Conservation (phyloP, 2,888 invertebrate genomes). For the Leucania comma region DNA sequence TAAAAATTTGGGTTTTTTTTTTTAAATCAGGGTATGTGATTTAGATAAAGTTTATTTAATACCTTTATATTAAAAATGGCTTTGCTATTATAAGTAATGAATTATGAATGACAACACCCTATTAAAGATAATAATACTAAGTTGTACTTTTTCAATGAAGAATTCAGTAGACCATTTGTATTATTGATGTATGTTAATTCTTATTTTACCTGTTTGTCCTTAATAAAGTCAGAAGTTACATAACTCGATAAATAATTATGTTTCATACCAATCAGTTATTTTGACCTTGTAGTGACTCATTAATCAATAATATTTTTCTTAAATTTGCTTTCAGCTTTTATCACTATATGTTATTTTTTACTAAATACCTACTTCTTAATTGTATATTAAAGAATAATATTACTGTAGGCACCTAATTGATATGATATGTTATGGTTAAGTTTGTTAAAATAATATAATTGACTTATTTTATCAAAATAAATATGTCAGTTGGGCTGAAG, state of each 20-base stretch:
- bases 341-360: slow-evolving; percentile 10
- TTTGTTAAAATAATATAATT: background rate
- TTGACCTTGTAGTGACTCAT: slow-evolving; percentile 62
- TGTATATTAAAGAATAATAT: slow-evolving; percentile 10
- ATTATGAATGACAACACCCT: background rate
- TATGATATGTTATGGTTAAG: background rate
- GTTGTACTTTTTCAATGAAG: slow-evolving; percentile 7
- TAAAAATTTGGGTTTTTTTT: too few species aligned
- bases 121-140: slow-evolving; percentile 4
- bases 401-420: background rate
- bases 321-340: slow-evolving; percentile 37
- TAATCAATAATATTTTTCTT: slow-evolving; percentile 65
- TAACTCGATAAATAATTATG: slow-evolving; percentile 27
- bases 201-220: slow-evolving; percentile 30
- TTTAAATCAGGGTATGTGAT: background rate
- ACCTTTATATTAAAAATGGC: background rate
- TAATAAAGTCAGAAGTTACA: slow-evolving; percentile 32
- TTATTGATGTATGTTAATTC: slow-evolving; percentile 2
- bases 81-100: background rate
- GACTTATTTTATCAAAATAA: background rate
- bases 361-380: background rate
- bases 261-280: slow-evolving; percentile 38
- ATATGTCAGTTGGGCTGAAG: background rate
- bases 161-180: slow-evolving; percentile 4
- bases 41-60: background rate